Percentiles rank a stretch among this genome's conserved stretches.
phyloP scores from a whole-genome alignment of 1,140 invertebrate genomes.

The Amyelois transitella region DNA sequence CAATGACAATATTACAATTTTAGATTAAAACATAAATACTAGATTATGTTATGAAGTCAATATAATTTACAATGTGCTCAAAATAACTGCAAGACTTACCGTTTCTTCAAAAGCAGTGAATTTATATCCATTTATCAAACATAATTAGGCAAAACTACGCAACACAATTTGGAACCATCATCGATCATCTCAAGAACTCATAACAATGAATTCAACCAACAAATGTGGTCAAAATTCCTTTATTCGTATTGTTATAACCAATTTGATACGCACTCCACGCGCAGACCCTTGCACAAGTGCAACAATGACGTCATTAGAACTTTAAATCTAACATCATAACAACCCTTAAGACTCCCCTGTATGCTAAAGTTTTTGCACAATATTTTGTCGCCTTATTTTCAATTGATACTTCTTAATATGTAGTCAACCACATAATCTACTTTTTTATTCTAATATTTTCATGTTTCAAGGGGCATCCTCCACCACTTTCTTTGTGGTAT shows the following conservation, averaged over 20 bases:
- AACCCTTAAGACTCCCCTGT: conserved; percentile 1
- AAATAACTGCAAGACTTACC: too few relatives aligned
- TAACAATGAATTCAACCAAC: background rate
- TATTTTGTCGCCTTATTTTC: too few relatives aligned
- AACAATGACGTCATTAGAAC: conserved; percentile 53
- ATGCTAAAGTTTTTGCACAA: too few relatives aligned
- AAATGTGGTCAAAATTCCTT: conserved; percentile 6
- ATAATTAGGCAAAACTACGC: background rate
- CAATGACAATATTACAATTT: too few relatives aligned
- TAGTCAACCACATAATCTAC: too few relatives aligned
- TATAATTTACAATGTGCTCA: too few relatives aligned
- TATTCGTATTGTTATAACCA: conserved; percentile 58
- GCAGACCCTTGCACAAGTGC: conserved; percentile 47
- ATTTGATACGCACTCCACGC: conserved; percentile 61
- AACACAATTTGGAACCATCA: background rate
- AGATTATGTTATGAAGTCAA: too few relatives aligned
- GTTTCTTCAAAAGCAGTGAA: background rate
- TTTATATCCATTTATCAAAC: background rate
- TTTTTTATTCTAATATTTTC: too few relatives aligned
- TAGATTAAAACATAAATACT: too few relatives aligned
- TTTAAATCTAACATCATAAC: conserved; percentile 8
- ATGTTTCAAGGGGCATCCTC: too few relatives aligned
- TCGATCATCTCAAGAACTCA: background rate
- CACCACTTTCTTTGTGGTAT: too few relatives aligned
- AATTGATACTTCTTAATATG: too few relatives aligned